Percentiles rank a stretch among this genome's conserved stretches.
Conservation (phyloP, 2,888 invertebrate genomes). For the Bellardia bayeri region DNA sequence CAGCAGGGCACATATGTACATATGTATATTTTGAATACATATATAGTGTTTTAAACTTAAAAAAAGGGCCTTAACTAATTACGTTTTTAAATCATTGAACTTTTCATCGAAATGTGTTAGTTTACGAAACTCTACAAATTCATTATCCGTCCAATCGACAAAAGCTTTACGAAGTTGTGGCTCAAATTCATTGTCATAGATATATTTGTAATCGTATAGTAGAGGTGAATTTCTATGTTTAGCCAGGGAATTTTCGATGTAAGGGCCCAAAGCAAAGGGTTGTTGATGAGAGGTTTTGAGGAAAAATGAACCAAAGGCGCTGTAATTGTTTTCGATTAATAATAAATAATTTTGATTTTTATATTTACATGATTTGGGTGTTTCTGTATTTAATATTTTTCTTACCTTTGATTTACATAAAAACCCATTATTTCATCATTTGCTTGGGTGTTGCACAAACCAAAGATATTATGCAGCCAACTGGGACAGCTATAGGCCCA, state of each 20-base stretch:
- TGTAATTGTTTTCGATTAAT: constrained; percentile 75
- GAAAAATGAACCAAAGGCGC: constrained; percentile 85
- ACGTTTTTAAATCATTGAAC: not conserved
- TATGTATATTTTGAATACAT: not conserved
- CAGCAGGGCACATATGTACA: not conserved
- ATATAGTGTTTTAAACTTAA: not conserved
- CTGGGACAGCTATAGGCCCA: constrained; percentile 85
- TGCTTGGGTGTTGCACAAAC: constrained; percentile 83
- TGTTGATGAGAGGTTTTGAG: constrained; percentile 78
- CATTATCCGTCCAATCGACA: constrained; percentile 67
- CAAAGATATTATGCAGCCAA: constrained; percentile 85
- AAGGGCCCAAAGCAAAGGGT: constrained; percentile 78
- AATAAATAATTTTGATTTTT: not conserved
- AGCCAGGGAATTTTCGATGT: not conserved
- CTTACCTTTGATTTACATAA: constrained; percentile 84
- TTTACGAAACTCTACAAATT: constrained; percentile 64
- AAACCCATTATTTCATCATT: constrained; percentile 85
- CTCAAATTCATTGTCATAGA: constrained; percentile 75
- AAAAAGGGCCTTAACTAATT: not conserved
- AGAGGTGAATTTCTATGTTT: not conserved
- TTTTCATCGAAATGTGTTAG: constrained; percentile 48
- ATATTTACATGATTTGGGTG: not conserved
- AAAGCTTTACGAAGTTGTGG: constrained; percentile 76
- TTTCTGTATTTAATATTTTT: not conserved
- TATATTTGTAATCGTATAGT: constrained; percentile 70